Evolutionary conservation across 2,888 invertebrate genomes (phyloP).

Genomic region (Tolmerus cingulatus): DNA sequence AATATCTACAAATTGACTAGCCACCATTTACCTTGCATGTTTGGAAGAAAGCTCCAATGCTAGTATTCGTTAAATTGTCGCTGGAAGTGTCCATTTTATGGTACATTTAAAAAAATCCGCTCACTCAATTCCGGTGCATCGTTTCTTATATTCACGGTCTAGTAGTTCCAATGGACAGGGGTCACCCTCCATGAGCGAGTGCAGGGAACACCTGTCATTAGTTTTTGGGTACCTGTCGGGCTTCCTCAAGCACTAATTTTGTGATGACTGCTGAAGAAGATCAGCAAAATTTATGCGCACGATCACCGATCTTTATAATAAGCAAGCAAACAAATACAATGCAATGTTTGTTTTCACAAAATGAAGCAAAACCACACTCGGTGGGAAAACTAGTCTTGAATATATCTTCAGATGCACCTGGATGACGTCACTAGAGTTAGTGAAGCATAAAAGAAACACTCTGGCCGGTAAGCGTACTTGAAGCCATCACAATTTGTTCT

Average conservation of each 20-base stretch:
- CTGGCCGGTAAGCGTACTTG: background rate
- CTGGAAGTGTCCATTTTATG: constrained; percentile 14
- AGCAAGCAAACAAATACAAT: background rate
- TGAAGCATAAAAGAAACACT: background rate
- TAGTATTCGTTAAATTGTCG: constrained; percentile 42
- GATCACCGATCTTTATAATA: background rate
- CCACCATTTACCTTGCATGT: constrained; percentile 62
- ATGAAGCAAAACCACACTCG: background rate
- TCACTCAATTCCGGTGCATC: background rate
- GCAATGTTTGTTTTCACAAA: background rate
- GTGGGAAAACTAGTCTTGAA: background rate
- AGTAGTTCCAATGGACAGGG: background rate
- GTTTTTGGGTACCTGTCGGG: constrained; percentile 10
- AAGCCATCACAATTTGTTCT: background rate
- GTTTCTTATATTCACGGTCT: constrained; percentile 11
- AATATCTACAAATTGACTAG: background rate
- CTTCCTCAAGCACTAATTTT: constrained; percentile 10
- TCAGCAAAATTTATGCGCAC: background rate
- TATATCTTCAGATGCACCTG: background rate
- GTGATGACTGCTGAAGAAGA: background rate
- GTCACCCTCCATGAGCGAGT: constrained; percentile 2
- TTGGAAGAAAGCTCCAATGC: constrained; percentile 63
- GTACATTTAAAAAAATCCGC: background rate
- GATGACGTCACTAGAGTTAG: background rate
- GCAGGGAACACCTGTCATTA: constrained; percentile 10